Conservation (phyloP, 2,113 vertebrate species). For the Pteropus alecto region DNA sequence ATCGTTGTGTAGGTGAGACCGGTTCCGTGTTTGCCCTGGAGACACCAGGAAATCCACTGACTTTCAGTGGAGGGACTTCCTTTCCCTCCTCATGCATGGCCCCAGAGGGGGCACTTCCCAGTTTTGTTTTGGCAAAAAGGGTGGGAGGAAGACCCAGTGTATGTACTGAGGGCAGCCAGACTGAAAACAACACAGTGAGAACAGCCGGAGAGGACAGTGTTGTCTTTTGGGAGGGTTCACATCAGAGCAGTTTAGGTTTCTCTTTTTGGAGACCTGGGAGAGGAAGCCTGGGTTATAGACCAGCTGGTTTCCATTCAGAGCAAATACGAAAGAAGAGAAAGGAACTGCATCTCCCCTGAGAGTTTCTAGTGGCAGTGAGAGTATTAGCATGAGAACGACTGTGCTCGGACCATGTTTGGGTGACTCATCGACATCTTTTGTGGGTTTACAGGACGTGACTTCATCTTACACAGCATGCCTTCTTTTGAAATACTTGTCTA, state of each 20-base stretch:
- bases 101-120: not conserved
- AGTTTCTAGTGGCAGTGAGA: not conserved
- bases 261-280: not conserved
- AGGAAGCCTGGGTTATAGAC: not conserved
- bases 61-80: not conserved
- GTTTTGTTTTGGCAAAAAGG: not conserved
- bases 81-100: not conserved
- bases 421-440: not conserved
- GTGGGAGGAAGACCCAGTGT: not conserved
- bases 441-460: not conserved
- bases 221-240: not conserved
- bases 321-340: not conserved
- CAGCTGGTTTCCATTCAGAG: not conserved
- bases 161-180: not conserved
- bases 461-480: not conserved
- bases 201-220: rapidly evolving
- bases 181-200: not conserved
- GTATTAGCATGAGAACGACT: not conserved
- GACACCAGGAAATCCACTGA: not conserved
- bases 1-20: not conserved
- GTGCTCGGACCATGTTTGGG: not conserved
- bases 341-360: not conserved
- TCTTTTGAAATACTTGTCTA: not conserved
- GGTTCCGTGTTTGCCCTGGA: not conserved
- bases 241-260: not conserved